A percentile compares a stretch with the other conserved stretches of the same genome.
phyloP scores from a whole-genome alignment of 2,797 vertebrate species.

The Labeo calbasu region DNA sequence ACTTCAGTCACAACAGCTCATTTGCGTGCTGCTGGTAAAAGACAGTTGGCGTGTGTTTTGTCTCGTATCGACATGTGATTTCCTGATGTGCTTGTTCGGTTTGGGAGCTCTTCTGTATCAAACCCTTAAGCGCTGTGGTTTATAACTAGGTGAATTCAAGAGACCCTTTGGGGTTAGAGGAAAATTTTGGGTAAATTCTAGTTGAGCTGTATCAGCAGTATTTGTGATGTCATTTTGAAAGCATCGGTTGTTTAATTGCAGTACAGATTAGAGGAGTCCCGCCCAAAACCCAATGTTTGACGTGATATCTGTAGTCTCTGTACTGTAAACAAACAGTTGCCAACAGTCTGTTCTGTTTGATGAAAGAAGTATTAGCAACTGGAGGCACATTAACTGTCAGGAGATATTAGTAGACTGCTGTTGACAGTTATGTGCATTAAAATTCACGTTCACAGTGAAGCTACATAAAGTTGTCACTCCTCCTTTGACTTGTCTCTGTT shows the following conservation, averaged over 20 bases:
- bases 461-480: neutral
- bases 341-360: neutral
- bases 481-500: neutral
- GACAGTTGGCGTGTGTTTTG: constrained; percentile 4
- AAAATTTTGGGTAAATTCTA: constrained; percentile 8
- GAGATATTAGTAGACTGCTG: neutral
- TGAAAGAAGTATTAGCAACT: neutral
- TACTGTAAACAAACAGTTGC: neutral
- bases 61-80: constrained; percentile 2
- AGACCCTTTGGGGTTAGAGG: neutral
- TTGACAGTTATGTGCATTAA: neutral
- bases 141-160: neutral
- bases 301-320: neutral
- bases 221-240: neutral
- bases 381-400: neutral
- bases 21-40: constrained; percentile 28
- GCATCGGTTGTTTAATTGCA: neutral
- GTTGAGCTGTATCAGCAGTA: neutral
- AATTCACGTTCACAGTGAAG: neutral
- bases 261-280: neutral
- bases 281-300: neutral
- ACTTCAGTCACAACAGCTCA: constrained; percentile 22
- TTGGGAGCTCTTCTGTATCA: neutral
- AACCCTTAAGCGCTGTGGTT: neutral
- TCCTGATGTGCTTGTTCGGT: constrained; percentile 5